Evolutionary conservation across 1,140 invertebrate genomes (phyloP).

Genomic region (Amphibalanus amphitrite): DNA sequence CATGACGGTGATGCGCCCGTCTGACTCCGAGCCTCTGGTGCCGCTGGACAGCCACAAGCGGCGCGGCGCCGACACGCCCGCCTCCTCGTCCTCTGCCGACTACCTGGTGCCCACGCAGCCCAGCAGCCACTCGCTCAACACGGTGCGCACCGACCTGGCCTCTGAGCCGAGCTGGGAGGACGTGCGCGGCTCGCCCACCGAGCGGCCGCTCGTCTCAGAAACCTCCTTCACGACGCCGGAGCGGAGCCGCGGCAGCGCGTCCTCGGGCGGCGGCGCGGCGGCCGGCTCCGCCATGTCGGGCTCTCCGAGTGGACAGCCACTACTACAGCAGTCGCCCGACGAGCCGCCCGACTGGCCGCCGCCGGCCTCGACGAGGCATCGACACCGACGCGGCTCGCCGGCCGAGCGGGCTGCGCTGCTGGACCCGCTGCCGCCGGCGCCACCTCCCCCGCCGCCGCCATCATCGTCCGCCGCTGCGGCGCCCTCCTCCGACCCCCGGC

Average conservation of each 20-base stretch:
- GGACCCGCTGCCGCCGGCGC: slow-evolving; percentile 12
- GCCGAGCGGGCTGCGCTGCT: slow-evolving; percentile 14
- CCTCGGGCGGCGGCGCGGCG: slow-evolving; percentile 9
- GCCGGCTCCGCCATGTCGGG: slow-evolving; percentile 4
- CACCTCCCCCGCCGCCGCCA: slow-evolving; percentile 12
- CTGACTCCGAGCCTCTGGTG: slow-evolving; percentile 22
- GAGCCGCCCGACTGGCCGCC: slow-evolving; percentile 21
- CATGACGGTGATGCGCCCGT: slow-evolving; percentile 41
- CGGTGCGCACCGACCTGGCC: slow-evolving; percentile 18
- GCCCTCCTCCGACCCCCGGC: slow-evolving; percentile 6
- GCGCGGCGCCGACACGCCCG: slow-evolving; percentile 20
- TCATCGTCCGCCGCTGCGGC: slow-evolving; percentile 11
- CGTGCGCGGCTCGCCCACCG: slow-evolving; percentile 11
- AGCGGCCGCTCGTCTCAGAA: slow-evolving; percentile 18
- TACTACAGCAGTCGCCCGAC: slow-evolving; percentile 17
- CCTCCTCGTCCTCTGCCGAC: slow-evolving; percentile 30
- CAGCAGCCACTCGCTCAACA: slow-evolving; percentile 15
- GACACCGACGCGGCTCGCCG: slow-evolving; percentile 13
- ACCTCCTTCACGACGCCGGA: slow-evolving; percentile 19
- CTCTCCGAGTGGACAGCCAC: slow-evolving; percentile 9
- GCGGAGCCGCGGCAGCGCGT: slow-evolving; percentile 9
- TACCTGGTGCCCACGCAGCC: slow-evolving; percentile 30
- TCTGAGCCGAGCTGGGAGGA: slow-evolving; percentile 17
- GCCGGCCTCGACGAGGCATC: slow-evolving; percentile 21
- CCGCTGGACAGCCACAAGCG: slow-evolving; percentile 21